A percentile compares a stretch with the other conserved stretches of the same genome.
Evolutionary conservation across 2,888 invertebrate genomes (phyloP).

Genomic region (Panopea generosa): DNA sequence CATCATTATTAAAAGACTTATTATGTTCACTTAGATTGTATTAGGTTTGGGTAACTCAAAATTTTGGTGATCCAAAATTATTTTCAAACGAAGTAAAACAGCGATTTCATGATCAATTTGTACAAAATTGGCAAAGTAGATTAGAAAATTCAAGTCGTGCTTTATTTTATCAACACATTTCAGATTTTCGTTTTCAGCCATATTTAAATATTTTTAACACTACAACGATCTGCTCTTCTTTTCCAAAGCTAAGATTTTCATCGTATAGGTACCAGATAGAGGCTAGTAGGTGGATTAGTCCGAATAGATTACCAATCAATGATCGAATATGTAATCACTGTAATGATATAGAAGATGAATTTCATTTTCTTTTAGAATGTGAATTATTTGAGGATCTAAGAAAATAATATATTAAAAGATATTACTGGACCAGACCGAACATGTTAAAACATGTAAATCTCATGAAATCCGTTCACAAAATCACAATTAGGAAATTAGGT

Average conservation of each 20-base stretch:
- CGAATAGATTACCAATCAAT: not conserved
- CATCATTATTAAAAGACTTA: constrained; percentile 4
- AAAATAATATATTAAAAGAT: not conserved
- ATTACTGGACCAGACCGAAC: constrained; percentile 5
- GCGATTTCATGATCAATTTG: constrained; percentile 6
- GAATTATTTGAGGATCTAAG: not conserved
- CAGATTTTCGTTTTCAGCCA: constrained; percentile 10
- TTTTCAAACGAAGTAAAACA: constrained; percentile 1
- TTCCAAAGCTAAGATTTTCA: constrained; percentile 6
- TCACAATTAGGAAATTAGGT: not conserved
- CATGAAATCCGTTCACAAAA: not conserved
- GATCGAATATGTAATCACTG: not conserved
- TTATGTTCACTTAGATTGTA: not conserved
- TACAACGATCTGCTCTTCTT: not conserved
- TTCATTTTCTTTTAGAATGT: constrained; percentile 17
- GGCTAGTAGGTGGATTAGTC: constrained; percentile 4
- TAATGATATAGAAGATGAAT: constrained; percentile 10
- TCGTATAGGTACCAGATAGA: not conserved
- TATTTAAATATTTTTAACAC: constrained; percentile 7
- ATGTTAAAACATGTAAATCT: constrained; percentile 9
- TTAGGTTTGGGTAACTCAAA: constrained; percentile 2
- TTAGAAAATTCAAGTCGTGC: constrained; percentile 7
- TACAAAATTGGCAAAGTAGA: constrained; percentile 4
- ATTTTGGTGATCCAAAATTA: constrained; percentile 12
- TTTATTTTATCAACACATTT: not conserved